Evolutionary conservation across 2,797 vertebrate species (phyloP).

Genomic region (Denticeps clupeoides): DNA sequence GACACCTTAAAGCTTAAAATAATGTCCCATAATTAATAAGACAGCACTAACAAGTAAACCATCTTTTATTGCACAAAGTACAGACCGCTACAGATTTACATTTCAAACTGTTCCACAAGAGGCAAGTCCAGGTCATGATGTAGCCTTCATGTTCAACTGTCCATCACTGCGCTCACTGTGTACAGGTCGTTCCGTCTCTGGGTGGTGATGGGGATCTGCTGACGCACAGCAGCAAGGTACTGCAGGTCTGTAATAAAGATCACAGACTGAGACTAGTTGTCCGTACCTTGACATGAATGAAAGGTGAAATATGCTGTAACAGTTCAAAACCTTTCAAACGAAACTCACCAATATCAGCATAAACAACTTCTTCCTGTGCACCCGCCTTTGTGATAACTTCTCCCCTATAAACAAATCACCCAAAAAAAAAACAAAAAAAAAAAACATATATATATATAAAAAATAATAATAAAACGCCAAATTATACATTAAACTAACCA

Average conservation of each 20-base stretch:
- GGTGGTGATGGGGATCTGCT: constrained; percentile 78
- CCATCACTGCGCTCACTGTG: constrained; percentile 40
- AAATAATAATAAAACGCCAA: background rate
- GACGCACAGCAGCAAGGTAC: constrained; percentile 75
- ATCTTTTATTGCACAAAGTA: too few relatives aligned
- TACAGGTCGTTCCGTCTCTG: constrained; percentile 85
- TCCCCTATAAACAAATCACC: constrained; percentile 61
- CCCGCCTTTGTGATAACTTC: constrained; percentile 80
- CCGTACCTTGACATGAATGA: background rate
- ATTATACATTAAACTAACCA: constrained; percentile 18
- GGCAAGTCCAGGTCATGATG: background rate
- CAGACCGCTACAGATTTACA: too few relatives aligned
- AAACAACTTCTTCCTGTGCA: constrained; percentile 68
- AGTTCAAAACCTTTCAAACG: too few relatives aligned
- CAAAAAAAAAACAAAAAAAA: background rate
- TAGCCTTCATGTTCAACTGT: constrained; percentile 16
- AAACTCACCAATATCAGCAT: constrained; percentile 83
- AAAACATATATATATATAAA: background rate
- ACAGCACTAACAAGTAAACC: too few relatives aligned
- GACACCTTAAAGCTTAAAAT: too few relatives aligned
- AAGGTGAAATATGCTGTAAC: too few relatives aligned
- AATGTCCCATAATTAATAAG: too few relatives aligned
- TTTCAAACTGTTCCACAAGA: background rate
- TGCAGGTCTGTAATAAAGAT: constrained; percentile 67
- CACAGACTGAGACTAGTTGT: background rate